Evolutionary conservation across 1,140 invertebrate species (phyloP).

Genomic region (Calliopsis andreniformis): DNA sequence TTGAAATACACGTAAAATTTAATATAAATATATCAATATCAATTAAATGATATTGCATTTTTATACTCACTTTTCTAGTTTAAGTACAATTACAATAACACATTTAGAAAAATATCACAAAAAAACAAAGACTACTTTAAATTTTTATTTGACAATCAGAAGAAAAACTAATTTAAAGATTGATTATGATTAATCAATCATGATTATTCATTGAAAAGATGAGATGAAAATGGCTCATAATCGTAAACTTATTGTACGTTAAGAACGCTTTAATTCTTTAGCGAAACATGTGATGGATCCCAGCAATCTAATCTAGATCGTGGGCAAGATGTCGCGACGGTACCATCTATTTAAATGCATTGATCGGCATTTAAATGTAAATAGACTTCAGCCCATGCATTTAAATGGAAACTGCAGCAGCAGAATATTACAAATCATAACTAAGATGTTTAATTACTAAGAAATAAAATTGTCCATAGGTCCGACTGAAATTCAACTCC

Average conservation of each 20-base stretch:
- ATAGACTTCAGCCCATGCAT: slow-evolving; percentile 16
- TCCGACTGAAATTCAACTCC: slow-evolving; percentile 11
- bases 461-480: not conserved
- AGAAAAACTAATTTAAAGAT: not conserved
- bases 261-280: not conserved
- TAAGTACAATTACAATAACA: too few species aligned
- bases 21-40: too few species aligned
- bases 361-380: slow-evolving; percentile 31
- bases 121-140: too few species aligned
- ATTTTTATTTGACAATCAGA: not conserved
- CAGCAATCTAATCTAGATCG: not conserved
- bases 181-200: not conserved
- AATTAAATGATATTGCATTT: too few species aligned
- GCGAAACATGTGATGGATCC: not conserved
- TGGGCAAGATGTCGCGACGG: not conserved
- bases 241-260: not conserved
- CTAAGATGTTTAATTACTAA: slow-evolving; percentile 13
- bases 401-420: slow-evolving; percentile 21
- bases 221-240: not conserved
- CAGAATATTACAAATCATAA: slow-evolving; percentile 8
- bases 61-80: too few species aligned
- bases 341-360: slow-evolving; percentile 1
- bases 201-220: too few species aligned
- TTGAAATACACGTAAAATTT: too few species aligned
- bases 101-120: too few species aligned